Evolutionary conservation across 2,888 invertebrate genomes (phyloP), one percentile per base, ranked within the genome.

Genomic region (Gortyna flavago): DNA sequence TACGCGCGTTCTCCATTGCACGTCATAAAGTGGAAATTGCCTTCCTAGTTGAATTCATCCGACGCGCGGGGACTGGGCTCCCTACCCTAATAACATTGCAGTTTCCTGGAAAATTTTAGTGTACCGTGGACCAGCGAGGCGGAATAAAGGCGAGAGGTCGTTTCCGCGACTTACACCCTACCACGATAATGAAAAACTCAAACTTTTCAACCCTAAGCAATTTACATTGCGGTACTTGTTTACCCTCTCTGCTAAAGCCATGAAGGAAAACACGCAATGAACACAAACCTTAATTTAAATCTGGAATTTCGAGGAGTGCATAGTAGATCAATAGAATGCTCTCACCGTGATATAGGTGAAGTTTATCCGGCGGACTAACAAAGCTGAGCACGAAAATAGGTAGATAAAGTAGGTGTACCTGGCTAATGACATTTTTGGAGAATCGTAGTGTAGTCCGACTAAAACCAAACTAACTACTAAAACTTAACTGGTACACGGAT

Each of bases 11-110:
- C 91, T 92, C 92, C 92, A 90, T 91, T 90, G 93, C 94, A 91
- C 90, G 93, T 92, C 94, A 93, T 96, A 96, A 96, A 95, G 93
- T 91, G 94, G 92, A 94, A 95, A 96, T 95, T 96, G 95, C 95
- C 94, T 93, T 94, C 93, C 95, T 94, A 94, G 94, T 95, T 94
- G 95, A 95, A 95, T 96, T 94, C 95, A 94, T 94, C 93, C 91
- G 83, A 88, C 86, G 85, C 88, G 87, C 76, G 88, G 83, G 87
- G 90, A 91, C 91, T 87, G 87, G 87, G 90, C 90, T 92, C 92
- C 93, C 93, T 92, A 90, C 89, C 91, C 90, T 94, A 93, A 93
- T 94, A 94, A 93, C 91, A 92, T 92, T 89, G 91, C 91, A 92
- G 92, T 93, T 93, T 93, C 92, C 92, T 92, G 89, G 91, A 93